Base-by-base conservation (phyloP, 2,888 invertebrate species). In the Chymomyza caudatula region DNA sequence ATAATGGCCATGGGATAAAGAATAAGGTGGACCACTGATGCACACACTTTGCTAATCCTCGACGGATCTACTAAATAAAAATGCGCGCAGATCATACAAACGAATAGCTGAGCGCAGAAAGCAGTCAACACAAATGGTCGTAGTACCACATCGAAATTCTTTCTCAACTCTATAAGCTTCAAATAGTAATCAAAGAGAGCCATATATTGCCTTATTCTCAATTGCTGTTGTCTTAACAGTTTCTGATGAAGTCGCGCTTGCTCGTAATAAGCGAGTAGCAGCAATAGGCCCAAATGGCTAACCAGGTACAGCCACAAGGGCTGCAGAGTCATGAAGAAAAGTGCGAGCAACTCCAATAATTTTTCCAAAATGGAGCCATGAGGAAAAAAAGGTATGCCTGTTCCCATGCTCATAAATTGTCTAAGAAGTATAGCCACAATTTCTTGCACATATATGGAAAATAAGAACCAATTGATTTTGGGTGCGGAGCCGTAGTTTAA, bases 291-390 rank as follows among this genome's bases (percentile, higher is more conserved):
- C 55, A 78, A 4, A 4, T 78, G 63, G 0, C 25, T 52, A 1
- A 57, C 1, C 0, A 67, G 0, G 2, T 19, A 19, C 3, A 78
- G 23, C 1, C 78, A 3, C 5, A 77, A 19, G 0, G 84, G 68
- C 15, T 83, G 84, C 23, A 83, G 4, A 5, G 54, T 1, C 0
- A 69, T 1, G 19, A 81, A 81, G 0, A 73, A 6, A 0, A 42
- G 0, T 2, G n/a, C 20, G 0, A 63, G 6, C 2, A 3, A 4
- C 2, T 13, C 0, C 15, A 47, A 17, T 3, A 17, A 17, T 17
- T 8, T 15, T 47, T 47, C 17, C 3, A 47, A 6, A 4, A 47
- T 13, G 3, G 44, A 17, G n/a, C 17, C 44, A 1, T 20, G 2
- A 13, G 1, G 0, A 4, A 19, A 11, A 29, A 1, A 37, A 11